Percentiles rank a stretch among this genome's conserved stretches.
Evolutionary conservation across 2,113 vertebrate genomes (phyloP).

Genomic region (Nerophis ophidion): DNA sequence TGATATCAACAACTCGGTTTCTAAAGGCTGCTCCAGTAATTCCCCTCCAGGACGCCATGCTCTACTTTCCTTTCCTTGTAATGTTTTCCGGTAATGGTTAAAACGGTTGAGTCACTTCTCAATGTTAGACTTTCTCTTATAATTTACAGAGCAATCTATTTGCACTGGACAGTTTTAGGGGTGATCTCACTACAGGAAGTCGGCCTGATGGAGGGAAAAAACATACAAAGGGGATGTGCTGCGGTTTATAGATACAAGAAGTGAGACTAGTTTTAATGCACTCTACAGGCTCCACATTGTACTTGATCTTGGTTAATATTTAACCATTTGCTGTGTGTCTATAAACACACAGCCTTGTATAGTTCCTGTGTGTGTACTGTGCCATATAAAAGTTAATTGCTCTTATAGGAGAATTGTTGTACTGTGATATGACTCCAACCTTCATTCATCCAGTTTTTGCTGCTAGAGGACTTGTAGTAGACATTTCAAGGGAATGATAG

Average conservation of each 20-base stretch:
- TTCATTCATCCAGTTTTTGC: conserved; percentile 8
- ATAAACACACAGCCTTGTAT: conserved; percentile 29
- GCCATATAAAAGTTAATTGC: conserved; percentile 13
- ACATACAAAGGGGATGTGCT: background rate
- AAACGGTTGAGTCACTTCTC: background rate
- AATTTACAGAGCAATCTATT: background rate
- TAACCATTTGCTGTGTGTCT: conserved; percentile 29
- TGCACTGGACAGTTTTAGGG: background rate
- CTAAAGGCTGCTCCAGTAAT: background rate
- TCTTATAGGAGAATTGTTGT: conserved; percentile 24
- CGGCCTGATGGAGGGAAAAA: background rate
- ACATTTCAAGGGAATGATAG: background rate
- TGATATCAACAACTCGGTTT: background rate
- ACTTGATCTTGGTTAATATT: conserved; percentile 32
- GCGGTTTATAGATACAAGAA: background rate
- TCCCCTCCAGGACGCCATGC: no score
- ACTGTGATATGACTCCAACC: background rate
- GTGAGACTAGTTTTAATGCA: background rate
- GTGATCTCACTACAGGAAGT: background rate
- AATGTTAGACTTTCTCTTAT: background rate
- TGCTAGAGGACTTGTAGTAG: conserved; percentile 7
- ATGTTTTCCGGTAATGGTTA: background rate
- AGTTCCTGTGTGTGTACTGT: conserved; percentile 3
- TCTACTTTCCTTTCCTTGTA: background rate
- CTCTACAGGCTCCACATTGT: background rate